Evolutionary conservation across 2,797 vertebrate species (phyloP).

Genomic region (Chiloscyllium punctatum): DNA sequence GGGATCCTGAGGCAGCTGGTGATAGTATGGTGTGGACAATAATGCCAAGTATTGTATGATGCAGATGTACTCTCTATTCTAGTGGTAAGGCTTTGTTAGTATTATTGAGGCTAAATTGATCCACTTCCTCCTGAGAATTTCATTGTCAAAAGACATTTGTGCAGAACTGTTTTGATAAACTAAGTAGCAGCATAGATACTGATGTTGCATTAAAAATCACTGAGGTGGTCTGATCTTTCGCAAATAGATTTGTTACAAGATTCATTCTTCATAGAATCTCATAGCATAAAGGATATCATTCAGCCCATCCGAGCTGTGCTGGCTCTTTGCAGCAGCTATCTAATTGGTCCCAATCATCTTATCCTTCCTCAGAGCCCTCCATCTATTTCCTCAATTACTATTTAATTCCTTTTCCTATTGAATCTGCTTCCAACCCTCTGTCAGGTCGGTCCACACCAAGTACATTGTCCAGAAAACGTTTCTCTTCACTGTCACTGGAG

Average conservation of each 20-base stretch:
- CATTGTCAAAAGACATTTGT: background rate
- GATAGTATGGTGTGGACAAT: background rate
- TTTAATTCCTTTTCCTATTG: background rate
- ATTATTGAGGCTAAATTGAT: background rate
- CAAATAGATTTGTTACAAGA: background rate
- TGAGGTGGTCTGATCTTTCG: background rate
- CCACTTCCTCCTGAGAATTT: background rate
- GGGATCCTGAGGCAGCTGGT: background rate
- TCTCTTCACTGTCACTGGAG: background rate
- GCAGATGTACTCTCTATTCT: background rate
- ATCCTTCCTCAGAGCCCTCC: background rate
- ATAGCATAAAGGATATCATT: background rate
- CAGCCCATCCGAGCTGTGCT: background rate
- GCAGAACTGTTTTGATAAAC: background rate
- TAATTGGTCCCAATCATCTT: background rate
- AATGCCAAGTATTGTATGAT: background rate
- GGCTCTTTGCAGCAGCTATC: background rate
- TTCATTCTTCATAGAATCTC: background rate
- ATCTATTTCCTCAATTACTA: background rate
- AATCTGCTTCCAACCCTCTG: background rate
- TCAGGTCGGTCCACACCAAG: background rate
- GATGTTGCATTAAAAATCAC: background rate
- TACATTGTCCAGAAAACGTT: background rate
- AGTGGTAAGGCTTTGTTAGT: background rate
- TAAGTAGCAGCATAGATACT: background rate